Conservation (phyloP, 2,888 invertebrate species). For the Salticus scenicus region DNA sequence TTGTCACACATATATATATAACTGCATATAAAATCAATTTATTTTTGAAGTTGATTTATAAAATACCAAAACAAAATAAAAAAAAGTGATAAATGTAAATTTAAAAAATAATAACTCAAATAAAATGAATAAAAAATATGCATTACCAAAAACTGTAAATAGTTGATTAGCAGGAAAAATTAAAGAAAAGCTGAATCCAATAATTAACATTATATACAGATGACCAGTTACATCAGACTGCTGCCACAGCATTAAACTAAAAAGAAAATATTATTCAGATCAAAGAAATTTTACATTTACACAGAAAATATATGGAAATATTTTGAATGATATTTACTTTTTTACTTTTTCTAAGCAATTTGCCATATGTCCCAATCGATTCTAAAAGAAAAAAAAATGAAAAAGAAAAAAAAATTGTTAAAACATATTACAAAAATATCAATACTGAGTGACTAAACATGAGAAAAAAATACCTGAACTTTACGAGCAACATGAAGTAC, state of each 20-base stretch:
- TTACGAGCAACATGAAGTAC: constrained; percentile 77
- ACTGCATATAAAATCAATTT: no score
- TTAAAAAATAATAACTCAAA: no score
- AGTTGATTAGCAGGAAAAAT: constrained; percentile 67
- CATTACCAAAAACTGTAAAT: constrained; percentile 62
- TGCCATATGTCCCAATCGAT: constrained; percentile 67
- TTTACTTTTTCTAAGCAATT: constrained; percentile 68
- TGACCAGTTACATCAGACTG: constrained; percentile 65
- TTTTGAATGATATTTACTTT: constrained; percentile 41
- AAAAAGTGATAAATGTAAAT: no score
- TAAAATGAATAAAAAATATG: not conserved
- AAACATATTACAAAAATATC: not conserved
- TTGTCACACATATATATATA: no score
- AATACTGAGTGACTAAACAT: not conserved
- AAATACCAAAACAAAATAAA: no score
- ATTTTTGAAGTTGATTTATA: no score
- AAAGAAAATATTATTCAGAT: not conserved
- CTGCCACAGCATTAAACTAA: constrained; percentile 65
- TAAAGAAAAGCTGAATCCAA: constrained; percentile 59
- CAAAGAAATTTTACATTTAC: no score
- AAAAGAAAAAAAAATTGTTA: not conserved
- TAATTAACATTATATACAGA: constrained; percentile 49
- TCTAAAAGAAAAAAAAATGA: constrained; percentile 36
- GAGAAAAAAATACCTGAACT: constrained; percentile 75
- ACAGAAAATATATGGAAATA: no score